Conservation (phyloP, 2,888 invertebrate species). For the Lasioglossum lativentre region DNA sequence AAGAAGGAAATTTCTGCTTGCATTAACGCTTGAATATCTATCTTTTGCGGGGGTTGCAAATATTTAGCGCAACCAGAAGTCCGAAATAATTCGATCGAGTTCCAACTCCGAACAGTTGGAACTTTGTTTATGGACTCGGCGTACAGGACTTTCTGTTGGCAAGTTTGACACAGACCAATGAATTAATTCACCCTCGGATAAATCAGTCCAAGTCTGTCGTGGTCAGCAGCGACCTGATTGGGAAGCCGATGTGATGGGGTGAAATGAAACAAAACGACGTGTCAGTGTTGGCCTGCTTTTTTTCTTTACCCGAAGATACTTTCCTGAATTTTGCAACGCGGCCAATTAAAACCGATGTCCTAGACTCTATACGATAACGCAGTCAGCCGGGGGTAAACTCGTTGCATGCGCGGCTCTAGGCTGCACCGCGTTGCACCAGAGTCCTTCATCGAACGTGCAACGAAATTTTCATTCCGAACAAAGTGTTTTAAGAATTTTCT, state of each 20-base stretch:
- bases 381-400: neutral
- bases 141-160: neutral
- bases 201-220: neutral
- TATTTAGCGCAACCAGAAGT: neutral
- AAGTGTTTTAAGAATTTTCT: too few relatives aligned
- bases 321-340: conserved; percentile 7
- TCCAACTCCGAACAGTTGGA: neutral
- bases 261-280: neutral
- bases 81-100: neutral
- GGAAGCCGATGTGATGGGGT: neutral
- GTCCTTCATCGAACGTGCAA: neutral
- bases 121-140: neutral
- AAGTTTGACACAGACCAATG: neutral
- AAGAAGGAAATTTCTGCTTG: neutral
- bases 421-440: conserved; percentile 25
- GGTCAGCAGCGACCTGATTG: neutral
- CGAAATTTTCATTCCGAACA: neutral
- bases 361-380: conserved; percentile 14
- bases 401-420: conserved; percentile 6
- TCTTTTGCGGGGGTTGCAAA: neutral
- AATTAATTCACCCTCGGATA: conserved; percentile 19
- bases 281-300: neutral
- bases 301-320: neutral
- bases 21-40: neutral
- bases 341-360: conserved; percentile 9